Evolutionary conservation across 2,888 invertebrate genomes (phyloP).

Genomic region (Rhagophthalmus giganteus): DNA sequence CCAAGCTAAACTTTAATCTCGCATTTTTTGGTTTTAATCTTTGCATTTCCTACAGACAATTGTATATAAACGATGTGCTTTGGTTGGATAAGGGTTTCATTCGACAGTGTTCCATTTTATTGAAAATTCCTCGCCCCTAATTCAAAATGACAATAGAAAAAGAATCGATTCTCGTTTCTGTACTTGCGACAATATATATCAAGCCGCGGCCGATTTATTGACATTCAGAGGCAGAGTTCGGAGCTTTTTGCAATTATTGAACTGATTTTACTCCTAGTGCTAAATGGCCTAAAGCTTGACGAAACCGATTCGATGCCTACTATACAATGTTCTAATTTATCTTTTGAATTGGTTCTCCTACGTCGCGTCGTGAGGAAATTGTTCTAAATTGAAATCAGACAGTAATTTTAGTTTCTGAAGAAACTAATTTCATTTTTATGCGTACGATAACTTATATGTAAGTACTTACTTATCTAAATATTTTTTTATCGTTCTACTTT

Average conservation of each 20-base stretch:
- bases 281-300: conserved; percentile 12
- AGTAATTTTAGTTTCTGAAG: conserved; percentile 4
- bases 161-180: conserved; percentile 38
- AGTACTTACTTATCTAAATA: too few relatives aligned
- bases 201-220: conserved; percentile 38
- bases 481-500: background rate
- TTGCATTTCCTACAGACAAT: conserved; percentile 19
- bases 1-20: conserved; percentile 6
- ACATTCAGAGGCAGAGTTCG: conserved; percentile 26
- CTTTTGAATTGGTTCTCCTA: conserved; percentile 10
- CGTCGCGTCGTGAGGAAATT: conserved; percentile 8
- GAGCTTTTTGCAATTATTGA: conserved; percentile 27
- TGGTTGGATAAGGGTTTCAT: conserved; percentile 29
- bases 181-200: conserved; percentile 35
- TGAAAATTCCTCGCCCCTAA: conserved; percentile 40
- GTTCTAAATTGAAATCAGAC: conserved; percentile 15
- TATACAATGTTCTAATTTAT: conserved; percentile 17
- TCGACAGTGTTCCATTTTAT: conserved; percentile 39
- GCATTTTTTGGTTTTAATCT: conserved; percentile 14
- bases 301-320: conserved; percentile 10
- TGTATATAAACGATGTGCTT: conserved; percentile 22
- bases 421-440: conserved; percentile 8
- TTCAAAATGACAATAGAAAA: conserved; percentile 41
- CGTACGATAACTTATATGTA: too few relatives aligned
- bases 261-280: conserved; percentile 19